Conservation (phyloP, 2,113 vertebrate species). For the Hippocampus abdominalis region DNA sequence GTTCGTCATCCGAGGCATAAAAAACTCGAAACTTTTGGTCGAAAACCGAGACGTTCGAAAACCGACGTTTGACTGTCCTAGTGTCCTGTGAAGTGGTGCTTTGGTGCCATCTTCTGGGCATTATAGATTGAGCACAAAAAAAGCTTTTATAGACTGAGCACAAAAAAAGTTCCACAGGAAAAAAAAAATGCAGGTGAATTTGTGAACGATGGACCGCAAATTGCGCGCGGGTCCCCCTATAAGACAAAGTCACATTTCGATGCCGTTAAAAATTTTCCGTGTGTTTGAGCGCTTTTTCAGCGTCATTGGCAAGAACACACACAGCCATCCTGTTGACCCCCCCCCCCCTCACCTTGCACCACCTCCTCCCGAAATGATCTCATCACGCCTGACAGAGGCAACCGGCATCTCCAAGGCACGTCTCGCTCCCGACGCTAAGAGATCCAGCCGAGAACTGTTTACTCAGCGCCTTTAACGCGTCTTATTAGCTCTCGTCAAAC, state of each 20-base stretch:
- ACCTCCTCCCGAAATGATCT: constrained; percentile 44
- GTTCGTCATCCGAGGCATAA: too few species aligned
- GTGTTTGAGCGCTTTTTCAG: constrained; percentile 44
- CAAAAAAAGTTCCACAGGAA: too few species aligned
- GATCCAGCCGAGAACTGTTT: constrained; percentile 49
- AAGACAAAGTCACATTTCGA: constrained; percentile 5
- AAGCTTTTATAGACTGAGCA: too few species aligned
- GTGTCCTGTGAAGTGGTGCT: too few species aligned
- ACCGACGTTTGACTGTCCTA: too few species aligned
- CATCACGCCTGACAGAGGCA: constrained; percentile 57
- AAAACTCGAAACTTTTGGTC: too few species aligned
- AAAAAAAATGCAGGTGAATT: too few species aligned
- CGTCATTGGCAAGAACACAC: constrained; percentile 5
- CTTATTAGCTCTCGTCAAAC: constrained; percentile 74
- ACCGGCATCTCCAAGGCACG: constrained; percentile 53
- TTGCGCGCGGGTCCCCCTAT: too few species aligned
- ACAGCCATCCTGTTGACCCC: constrained; percentile 46
- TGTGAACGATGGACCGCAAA: too few species aligned
- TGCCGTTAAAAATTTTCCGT: constrained; percentile 56
- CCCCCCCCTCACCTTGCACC: background rate
- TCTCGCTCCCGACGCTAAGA: constrained; percentile 40
- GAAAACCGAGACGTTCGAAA: too few species aligned
- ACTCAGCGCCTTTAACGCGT: constrained; percentile 55
- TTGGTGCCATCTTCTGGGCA: too few species aligned
- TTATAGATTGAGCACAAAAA: too few species aligned